Evolutionary conservation across 2,797 vertebrate species (phyloP).

Genomic region (Schizopygopsis malacanthus): DNA sequence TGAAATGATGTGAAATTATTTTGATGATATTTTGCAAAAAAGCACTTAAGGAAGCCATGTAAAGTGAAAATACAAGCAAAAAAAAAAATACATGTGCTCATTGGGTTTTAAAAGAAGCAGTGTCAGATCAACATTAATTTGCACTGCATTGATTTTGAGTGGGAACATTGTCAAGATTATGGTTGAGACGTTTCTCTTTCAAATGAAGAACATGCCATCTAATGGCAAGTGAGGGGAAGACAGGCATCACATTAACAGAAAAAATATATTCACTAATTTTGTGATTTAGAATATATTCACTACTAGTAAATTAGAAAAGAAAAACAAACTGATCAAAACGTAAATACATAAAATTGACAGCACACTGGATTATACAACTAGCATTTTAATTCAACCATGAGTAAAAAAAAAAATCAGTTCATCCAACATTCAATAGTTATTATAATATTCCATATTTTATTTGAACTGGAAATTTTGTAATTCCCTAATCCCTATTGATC

Average conservation of each 20-base stretch:
- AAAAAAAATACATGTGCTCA: too few species aligned
- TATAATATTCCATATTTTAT: background rate
- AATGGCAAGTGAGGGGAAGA: conserved; percentile 18
- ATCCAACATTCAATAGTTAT: background rate
- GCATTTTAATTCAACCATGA: too few species aligned
- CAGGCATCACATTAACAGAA: background rate
- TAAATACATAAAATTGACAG: background rate
- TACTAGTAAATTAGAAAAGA: background rate
- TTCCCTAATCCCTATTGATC: background rate
- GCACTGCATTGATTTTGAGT: conserved; percentile 3
- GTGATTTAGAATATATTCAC: background rate
- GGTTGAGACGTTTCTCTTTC: conserved; percentile 6
- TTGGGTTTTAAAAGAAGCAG: background rate
- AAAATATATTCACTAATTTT: background rate
- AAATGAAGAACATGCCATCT: conserved; percentile 58
- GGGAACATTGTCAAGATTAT: background rate
- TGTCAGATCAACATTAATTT: background rate
- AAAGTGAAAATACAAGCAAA: background rate
- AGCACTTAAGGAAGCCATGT: background rate
- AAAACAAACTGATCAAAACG: background rate
- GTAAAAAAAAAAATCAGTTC: too few species aligned
- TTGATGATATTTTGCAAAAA: background rate
- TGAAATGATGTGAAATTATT: background rate
- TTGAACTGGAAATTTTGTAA: background rate
- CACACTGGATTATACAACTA: background rate